phyloP scores from a whole-genome alignment of 2,113 vertebrate genomes.

The Progne subis region DNA sequence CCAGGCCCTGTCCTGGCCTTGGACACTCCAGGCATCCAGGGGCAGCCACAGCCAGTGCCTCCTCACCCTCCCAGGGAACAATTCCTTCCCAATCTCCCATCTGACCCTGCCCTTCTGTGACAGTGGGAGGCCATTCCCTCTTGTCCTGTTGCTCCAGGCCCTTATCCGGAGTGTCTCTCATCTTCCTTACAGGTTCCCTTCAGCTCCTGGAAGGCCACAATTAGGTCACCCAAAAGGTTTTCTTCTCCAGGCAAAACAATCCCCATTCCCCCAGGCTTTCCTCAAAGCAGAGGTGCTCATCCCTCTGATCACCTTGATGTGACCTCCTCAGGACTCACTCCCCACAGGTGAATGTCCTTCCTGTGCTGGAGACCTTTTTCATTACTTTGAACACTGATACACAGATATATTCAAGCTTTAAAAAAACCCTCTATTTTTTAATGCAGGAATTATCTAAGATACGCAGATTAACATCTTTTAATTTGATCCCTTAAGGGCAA shows the following conservation, averaged over 20 bases:
- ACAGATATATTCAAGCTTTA: background rate
- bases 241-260: background rate
- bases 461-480: background rate
- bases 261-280: background rate
- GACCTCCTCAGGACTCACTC: background rate
- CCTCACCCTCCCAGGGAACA: accelerated
- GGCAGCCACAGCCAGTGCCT: background rate
- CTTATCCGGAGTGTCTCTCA: background rate
- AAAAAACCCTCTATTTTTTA: background rate
- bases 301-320: background rate
- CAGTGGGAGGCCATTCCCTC: background rate
- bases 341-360: background rate
- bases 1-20: background rate
- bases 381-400: background rate
- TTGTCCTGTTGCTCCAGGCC: background rate
- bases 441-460: background rate
- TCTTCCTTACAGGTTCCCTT: background rate
- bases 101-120: accelerated
- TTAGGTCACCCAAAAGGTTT: background rate
- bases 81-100: background rate
- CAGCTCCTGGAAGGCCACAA: background rate
- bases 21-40: background rate
- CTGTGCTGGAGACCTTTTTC: background rate
- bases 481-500: background rate
- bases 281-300: background rate